A percentile compares a stretch with the other conserved stretches of the same genome.
Evolutionary conservation across 2,797 vertebrate genomes (phyloP).

Genomic region (Danio kyathit): DNA sequence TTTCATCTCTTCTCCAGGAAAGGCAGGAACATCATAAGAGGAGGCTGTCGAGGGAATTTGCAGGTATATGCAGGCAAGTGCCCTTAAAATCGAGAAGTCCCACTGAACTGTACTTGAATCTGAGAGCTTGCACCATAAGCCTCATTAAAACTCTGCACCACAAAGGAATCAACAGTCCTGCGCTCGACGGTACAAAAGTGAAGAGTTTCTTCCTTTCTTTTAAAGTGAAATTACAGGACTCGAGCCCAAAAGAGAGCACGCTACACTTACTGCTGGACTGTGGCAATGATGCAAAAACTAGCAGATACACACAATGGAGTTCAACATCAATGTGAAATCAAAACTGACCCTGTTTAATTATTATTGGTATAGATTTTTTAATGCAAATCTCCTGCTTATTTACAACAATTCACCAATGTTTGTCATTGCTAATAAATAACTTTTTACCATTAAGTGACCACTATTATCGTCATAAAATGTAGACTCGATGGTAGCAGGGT

Average conservation of each 20-base stretch:
- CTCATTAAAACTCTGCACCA: constrained; percentile 72
- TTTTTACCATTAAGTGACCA: no score
- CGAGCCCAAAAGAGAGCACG: constrained; percentile 60
- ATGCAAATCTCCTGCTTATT: no score
- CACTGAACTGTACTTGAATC: constrained; percentile 57
- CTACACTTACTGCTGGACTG: background rate
- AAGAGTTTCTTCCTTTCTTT: constrained; percentile 54
- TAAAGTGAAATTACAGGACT: constrained; percentile 57
- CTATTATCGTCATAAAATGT: no score
- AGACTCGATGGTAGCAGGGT: no score
- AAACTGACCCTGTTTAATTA: background rate
- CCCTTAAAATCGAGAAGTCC: constrained; percentile 58
- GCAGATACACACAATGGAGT: background rate
- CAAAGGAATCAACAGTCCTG: constrained; percentile 67
- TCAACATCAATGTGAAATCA: background rate
- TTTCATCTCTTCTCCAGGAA: constrained; percentile 22
- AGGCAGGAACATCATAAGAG: constrained; percentile 64
- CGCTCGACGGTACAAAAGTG: constrained; percentile 26
- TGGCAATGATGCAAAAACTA: background rate
- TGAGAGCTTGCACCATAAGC: constrained; percentile 69
- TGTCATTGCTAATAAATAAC: no score
- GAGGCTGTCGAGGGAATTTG: constrained; percentile 69
- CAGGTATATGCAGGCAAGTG: constrained; percentile 67
- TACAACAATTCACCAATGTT: no score
- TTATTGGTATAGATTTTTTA: no score